Percentiles rank a stretch among this genome's conserved stretches.
These are phyloP conservation scores for Cynopterus sphinx DNA, from an alignment of 2,797 vertebrate species.

Conservation along the genomic window DNA sequence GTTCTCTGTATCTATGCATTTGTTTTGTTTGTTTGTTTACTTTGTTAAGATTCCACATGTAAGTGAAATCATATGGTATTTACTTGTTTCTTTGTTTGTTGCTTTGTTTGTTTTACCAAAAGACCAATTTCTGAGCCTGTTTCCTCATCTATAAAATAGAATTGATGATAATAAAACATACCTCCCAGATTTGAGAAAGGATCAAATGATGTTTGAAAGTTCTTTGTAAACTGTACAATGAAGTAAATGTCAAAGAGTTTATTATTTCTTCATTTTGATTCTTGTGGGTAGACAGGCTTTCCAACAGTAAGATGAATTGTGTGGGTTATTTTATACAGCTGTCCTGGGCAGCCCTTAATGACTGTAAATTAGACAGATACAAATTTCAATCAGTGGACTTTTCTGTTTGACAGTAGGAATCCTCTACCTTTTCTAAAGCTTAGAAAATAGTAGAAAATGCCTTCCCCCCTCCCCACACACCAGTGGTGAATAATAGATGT, in stretches of 20 bases:
- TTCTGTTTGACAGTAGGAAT: neutral
- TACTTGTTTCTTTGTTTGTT: neutral
- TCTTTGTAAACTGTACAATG: neutral
- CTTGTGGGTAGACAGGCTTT: neutral
- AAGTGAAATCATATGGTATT: neutral
- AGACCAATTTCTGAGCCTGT: neutral
- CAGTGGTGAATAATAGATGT: neutral
- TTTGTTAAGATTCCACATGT: too few relatives aligned
- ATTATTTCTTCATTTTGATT: neutral
- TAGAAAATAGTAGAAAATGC: neutral
- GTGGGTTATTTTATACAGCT: neutral
- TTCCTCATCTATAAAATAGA: neutral
- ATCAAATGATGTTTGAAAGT: neutral
- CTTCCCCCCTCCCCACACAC: rapidly evolving
- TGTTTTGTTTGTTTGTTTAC: too few relatives aligned
- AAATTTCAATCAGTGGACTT: conserved; percentile 6
- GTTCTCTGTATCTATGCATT: too few relatives aligned
- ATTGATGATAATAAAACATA: neutral
- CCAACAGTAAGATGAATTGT: neutral
- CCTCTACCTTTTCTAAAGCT: neutral
- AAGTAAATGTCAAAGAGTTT: neutral
- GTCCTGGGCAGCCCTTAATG: neutral
- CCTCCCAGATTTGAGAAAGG: neutral
- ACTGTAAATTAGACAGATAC: neutral
- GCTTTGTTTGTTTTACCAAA: neutral